Conservation (phyloP, 2,888 invertebrate genomes). For the Eledona agricola region DNA sequence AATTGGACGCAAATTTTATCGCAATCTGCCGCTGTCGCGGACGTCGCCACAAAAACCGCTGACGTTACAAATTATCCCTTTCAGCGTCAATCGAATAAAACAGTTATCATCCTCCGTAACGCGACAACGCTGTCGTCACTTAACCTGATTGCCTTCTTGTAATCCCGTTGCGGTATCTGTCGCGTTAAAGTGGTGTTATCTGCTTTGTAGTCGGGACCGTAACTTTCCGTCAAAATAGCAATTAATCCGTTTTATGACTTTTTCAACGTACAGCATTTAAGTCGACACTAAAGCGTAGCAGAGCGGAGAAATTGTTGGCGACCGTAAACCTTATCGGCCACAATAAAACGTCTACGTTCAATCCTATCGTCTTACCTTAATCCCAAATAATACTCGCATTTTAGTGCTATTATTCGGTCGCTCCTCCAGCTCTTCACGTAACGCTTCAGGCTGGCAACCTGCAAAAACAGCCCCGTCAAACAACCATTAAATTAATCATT, state of each 20-base stretch:
- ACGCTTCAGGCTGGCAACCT: slow-evolving; percentile 33
- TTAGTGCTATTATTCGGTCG: slow-evolving; percentile 33
- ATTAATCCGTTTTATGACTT: slow-evolving; percentile 23
- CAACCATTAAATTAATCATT: neutral
- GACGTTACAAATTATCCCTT: slow-evolving; percentile 22
- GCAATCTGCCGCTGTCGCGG: slow-evolving; percentile 13
- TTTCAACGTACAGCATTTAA: slow-evolving; percentile 16
- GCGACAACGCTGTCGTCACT: slow-evolving; percentile 35
- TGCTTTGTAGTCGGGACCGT: slow-evolving; percentile 23
- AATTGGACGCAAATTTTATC: slow-evolving; percentile 19
- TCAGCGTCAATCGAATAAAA: slow-evolving; percentile 17
- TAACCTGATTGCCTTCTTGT: slow-evolving; percentile 41
- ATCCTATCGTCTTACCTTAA: slow-evolving; percentile 41
- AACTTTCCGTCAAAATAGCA: slow-evolving; percentile 16
- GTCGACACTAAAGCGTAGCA: slow-evolving; percentile 15
- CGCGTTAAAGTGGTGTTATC: slow-evolving; percentile 22
- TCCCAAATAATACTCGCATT: slow-evolving; percentile 38
- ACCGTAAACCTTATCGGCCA: slow-evolving; percentile 16
- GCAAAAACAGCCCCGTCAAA: slow-evolving; percentile 23
- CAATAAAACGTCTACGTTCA: slow-evolving; percentile 10
- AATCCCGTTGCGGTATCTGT: slow-evolving; percentile 18
- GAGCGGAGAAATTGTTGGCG: slow-evolving; percentile 6
- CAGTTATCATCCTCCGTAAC: slow-evolving; percentile 15
- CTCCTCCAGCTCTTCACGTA: slow-evolving; percentile 13
- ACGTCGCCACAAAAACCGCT: slow-evolving; percentile 20